Conservation (phyloP, 2,888 invertebrate species). For the Latheticus oryzae region DNA sequence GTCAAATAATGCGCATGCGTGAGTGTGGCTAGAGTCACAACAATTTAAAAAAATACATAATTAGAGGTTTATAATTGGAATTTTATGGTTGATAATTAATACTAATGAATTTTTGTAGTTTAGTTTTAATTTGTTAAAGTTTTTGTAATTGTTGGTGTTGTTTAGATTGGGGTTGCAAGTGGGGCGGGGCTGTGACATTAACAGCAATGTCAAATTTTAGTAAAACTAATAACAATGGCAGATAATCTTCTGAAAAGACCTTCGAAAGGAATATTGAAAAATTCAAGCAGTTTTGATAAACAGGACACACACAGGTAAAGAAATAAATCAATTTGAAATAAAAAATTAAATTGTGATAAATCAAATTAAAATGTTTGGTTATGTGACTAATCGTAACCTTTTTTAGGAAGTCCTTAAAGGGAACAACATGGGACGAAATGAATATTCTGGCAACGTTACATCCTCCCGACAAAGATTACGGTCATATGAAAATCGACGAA, state of each 20-base stretch:
- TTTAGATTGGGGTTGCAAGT: neutral
- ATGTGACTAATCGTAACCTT: constrained; percentile 21
- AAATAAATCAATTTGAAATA: too few species aligned
- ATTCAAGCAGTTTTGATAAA: constrained; percentile 90
- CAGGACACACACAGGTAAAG: too few species aligned
- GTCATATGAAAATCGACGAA: constrained; percentile 98
- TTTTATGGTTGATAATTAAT: too few species aligned
- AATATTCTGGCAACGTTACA: constrained; percentile 98
- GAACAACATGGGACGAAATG: constrained; percentile 96
- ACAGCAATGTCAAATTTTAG: constrained; percentile 36
- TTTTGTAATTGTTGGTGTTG: neutral
- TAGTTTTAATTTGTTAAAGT: too few species aligned
- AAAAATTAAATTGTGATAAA: constrained; percentile 9
- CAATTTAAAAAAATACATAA: too few species aligned
- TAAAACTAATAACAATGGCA: constrained; percentile 71
- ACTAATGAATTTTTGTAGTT: too few species aligned
- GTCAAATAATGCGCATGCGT: too few species aligned
- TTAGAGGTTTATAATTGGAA: too few species aligned
- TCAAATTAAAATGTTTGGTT: constrained; percentile 17
- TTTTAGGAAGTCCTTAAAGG: constrained; percentile 63
- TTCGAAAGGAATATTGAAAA: constrained; percentile 91
- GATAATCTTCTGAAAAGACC: constrained; percentile 87
- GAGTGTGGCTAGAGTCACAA: too few species aligned
- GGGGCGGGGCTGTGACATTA: constrained; percentile 9
- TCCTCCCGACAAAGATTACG: constrained; percentile 98